A percentile compares a stretch with the other conserved stretches of the same genome.
Evolutionary conservation across 2,797 vertebrate genomes (phyloP).

Genomic region (Hypotaenidia okinawae): DNA sequence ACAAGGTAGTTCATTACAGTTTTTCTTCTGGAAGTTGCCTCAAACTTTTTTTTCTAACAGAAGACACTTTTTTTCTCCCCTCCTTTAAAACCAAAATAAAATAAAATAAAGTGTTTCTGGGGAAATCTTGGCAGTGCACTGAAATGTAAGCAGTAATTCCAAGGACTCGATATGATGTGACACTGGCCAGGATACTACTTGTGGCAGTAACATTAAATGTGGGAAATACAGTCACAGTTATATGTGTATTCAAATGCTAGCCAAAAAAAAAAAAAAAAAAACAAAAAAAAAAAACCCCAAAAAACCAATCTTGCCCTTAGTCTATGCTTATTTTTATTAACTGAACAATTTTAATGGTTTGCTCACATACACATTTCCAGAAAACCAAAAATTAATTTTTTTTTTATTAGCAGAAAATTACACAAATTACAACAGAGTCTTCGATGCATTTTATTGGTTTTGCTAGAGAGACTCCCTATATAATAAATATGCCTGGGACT

Average conservation of each 20-base stretch:
- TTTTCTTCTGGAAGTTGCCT: conserved; percentile 3
- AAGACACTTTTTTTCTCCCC: fast-evolving
- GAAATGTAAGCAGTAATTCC: background rate
- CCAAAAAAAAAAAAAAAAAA: background rate
- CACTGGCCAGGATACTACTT: background rate
- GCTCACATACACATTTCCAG: background rate
- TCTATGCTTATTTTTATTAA: background rate
- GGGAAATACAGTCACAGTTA: background rate
- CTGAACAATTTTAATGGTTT: background rate
- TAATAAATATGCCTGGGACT: background rate
- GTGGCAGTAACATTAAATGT: background rate
- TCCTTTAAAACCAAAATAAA: background rate
- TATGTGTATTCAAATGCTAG: background rate
- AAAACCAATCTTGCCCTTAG: background rate
- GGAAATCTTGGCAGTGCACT: background rate
- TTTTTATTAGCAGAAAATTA: background rate
- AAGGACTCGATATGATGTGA: background rate
- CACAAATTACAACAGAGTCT: background rate
- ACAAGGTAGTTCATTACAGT: conserved; percentile 13
- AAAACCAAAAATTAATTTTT: background rate
- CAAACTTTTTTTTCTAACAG: background rate
- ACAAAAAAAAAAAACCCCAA: background rate
- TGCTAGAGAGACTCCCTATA: background rate
- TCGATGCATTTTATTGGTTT: background rate
- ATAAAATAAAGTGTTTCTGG: fast-evolving